Conservation (phyloP, 2,113 vertebrate species). For the Takifugu bimaculatus region DNA sequence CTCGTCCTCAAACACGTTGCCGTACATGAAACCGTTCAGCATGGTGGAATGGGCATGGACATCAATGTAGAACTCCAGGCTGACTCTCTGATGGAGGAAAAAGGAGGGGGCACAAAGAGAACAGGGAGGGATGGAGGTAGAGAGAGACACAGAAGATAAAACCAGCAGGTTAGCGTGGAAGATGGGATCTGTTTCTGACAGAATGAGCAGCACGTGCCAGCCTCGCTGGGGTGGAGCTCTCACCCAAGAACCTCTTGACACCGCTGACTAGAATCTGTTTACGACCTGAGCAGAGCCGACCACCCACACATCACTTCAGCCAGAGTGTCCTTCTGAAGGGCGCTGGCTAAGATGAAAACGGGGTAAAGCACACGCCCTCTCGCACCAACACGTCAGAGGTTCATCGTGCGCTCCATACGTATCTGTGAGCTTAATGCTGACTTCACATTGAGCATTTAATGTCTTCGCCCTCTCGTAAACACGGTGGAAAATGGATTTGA, state of each 20-base stretch:
- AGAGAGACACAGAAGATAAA: slow-evolving; percentile 13
- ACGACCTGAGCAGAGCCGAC: slow-evolving; percentile 36
- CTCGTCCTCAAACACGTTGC: slow-evolving; percentile 96
- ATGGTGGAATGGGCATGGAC: slow-evolving; percentile 98
- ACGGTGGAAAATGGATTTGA: slow-evolving; percentile 46
- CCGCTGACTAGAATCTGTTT: slow-evolving; percentile 10
- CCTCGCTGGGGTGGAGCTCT: slow-evolving; percentile 19
- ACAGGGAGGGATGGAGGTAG: slow-evolving; percentile 20
- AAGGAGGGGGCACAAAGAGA: slow-evolving; percentile 15
- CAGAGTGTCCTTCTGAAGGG: slow-evolving; percentile 48
- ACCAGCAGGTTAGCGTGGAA: slow-evolving; percentile 31
- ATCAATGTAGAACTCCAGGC: slow-evolving; percentile 98
- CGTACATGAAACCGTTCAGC: slow-evolving; percentile 99
- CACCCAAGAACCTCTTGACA: slow-evolving; percentile 34
- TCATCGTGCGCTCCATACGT: slow-evolving; percentile 22
- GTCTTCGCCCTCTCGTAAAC: slow-evolving; percentile 26
- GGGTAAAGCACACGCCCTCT: slow-evolving; percentile 9
- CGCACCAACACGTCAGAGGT: slow-evolving; percentile 1
- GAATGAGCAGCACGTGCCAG: slow-evolving; percentile 23
- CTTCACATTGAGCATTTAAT: slow-evolving; percentile 43
- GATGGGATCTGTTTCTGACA: slow-evolving; percentile 27
- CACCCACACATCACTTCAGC: slow-evolving; percentile 47
- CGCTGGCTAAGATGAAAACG: slow-evolving; percentile 22
- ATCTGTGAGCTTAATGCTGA: slow-evolving; percentile 38
- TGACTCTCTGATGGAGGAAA: slow-evolving; percentile 81